phyloP scores from a whole-genome alignment of 1,140 invertebrate species.

The Meloidogyne hapla region DNA sequence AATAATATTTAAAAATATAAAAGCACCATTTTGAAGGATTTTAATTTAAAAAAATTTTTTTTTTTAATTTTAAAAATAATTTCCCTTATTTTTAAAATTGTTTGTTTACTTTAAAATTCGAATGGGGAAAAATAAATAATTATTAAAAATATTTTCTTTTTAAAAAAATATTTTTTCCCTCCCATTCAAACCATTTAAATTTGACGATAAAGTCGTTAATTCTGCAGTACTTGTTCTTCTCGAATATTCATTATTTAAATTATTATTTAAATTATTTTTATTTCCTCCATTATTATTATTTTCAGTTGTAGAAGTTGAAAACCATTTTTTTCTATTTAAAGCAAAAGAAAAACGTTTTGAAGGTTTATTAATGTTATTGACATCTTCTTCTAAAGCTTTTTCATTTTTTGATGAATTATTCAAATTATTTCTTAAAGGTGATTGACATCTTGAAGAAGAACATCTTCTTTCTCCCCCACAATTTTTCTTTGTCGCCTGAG shows the following conservation, averaged over 20 bases:
- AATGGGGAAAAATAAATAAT: too few species aligned
- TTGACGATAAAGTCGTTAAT: neutral
- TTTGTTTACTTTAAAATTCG: too few species aligned
- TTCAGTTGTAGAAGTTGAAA: constrained; percentile 6
- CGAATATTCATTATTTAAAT: neutral
- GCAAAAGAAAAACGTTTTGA: constrained; percentile 24
- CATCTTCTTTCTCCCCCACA: neutral
- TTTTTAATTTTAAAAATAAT: neutral
- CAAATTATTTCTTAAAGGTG: neutral
- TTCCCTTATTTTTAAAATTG: too few species aligned
- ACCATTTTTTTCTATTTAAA: constrained; percentile 28
- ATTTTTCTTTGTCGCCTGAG: constrained; percentile 14
- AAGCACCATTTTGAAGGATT: constrained; percentile 19
- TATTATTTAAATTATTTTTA: neutral
- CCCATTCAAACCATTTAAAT: constrained; percentile 4
- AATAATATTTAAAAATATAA: neutral
- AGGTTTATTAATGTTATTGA: too few species aligned
- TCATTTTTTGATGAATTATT: too few species aligned
- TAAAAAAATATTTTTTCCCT: constrained; percentile 4
- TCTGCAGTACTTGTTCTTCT: constrained; percentile 20
- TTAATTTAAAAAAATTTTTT: neutral
- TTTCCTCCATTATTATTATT: neutral
- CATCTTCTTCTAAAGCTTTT: neutral
- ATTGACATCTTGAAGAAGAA: constrained; percentile 8
- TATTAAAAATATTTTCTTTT: too few species aligned